Evolutionary conservation across 30 jellyfish, hydroid and myxozoan species (phyloP).

Genomic region (Pseudorhiza aurosa): DNA sequence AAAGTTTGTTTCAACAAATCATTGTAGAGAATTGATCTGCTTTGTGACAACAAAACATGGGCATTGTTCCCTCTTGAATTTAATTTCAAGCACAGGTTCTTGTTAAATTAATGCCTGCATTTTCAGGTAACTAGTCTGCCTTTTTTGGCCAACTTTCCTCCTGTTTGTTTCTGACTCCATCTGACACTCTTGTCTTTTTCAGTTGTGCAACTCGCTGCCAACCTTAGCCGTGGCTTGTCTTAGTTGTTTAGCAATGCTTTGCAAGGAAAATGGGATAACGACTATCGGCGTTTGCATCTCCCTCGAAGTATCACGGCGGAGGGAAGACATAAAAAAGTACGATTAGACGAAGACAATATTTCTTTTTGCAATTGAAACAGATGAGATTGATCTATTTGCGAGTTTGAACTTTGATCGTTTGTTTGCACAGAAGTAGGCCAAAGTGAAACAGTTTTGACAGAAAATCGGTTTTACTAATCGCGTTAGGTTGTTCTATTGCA

Average conservation of each 20-base stretch:
- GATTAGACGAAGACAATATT: too few relatives aligned
- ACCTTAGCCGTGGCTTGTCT: conserved; percentile 9
- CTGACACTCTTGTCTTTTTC: background rate
- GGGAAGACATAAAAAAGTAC: background rate
- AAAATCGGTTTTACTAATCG: background rate
- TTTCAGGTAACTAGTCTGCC: too few relatives aligned
- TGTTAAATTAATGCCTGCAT: too few relatives aligned
- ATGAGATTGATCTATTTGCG: background rate
- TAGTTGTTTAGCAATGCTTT: conserved; percentile 72
- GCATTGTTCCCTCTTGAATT: too few relatives aligned
- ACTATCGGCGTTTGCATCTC: conserved; percentile 77
- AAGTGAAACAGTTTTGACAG: conserved; percentile 8
- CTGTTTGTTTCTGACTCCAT: too few relatives aligned
- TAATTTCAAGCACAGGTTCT: too few relatives aligned
- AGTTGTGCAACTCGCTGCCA: conserved; percentile 8
- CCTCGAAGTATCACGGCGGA: conserved; percentile 37
- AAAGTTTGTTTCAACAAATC: too few relatives aligned
- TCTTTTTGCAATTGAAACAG: too few relatives aligned
- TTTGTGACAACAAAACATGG: too few relatives aligned
- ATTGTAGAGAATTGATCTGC: too few relatives aligned
- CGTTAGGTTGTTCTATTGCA: background rate
- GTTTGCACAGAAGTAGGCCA: background rate
- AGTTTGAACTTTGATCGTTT: background rate
- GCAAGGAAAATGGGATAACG: conserved; percentile 87
- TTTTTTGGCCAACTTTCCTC: too few relatives aligned